Base-by-base conservation (phyloP, 2,113 vertebrate species). In the Bujurquina vittata region DNA sequence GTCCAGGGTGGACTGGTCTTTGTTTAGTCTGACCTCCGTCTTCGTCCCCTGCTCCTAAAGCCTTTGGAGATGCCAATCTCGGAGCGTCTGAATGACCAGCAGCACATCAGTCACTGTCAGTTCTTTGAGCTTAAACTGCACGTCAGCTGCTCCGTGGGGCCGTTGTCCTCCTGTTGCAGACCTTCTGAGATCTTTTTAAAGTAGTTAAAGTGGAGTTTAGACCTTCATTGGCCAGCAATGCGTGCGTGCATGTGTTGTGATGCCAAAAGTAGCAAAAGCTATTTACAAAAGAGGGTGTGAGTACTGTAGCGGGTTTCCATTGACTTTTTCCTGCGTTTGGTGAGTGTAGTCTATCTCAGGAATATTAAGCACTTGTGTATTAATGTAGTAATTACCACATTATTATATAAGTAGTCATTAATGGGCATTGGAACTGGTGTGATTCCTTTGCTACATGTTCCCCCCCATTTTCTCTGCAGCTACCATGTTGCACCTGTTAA, bases 71-170 rank as follows among this genome's bases (percentile, higher is more conserved):
- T 95, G 92, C 96, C 96, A 83, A 94, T 94, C 95, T 95, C 46
- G 4, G 92, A 93, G 94, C 95, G 95, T 89, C 95, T 97, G 91
- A 89, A 84, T 93, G 96, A 96, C 94, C 73, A 92, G 96, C 94
- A 95, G 94, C 80, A 93, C 96, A 89, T 97, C 96, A 82, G 95
- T 98, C 95, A 96, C 95, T 83, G 96, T 97, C 95, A 94, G 92
- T 92, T 96, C 96, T 90, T 95, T 56, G 94, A 55, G 76, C 49
- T 55, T 78, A 52, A 15, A n/a, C 74, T 20, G 4, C 46, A 67
- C 49, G 23, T 63, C n/a, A 35, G 62, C 31, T 8, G 10, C 46
- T 80, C 63, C 5, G 7, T 8, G 17, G 46, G 46, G 18, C 6
- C 3, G 54, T 54, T 72, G 46, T 72, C 67, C 20, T 22, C 9